Conservation (phyloP, 2,113 vertebrate species). For the Nothobranchius furzeri region DNA sequence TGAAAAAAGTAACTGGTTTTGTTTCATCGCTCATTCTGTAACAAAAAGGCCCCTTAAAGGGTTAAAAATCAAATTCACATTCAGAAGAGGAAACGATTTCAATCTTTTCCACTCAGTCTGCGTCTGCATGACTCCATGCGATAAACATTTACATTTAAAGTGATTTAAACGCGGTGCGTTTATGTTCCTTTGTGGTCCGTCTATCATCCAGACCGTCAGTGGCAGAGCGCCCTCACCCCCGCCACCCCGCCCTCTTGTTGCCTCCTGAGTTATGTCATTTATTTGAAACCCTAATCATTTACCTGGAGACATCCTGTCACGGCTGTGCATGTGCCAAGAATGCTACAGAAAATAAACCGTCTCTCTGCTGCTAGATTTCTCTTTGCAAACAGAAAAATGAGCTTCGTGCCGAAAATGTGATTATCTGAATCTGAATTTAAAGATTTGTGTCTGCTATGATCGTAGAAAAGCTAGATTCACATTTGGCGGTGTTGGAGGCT, state of each 20-base stretch:
- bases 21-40: not conserved
- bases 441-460: conserved; percentile 29
- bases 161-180: conserved; percentile 80
- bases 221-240: conserved; percentile 19
- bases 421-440: conserved; percentile 42
- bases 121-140: conserved; percentile 77
- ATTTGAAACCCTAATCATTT: conserved; percentile 82
- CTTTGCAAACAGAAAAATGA: conserved; percentile 38
- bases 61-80: conserved; percentile 58
- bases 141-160: conserved; percentile 85
- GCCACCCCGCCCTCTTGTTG: conserved; percentile 24
- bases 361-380: conserved; percentile 26
- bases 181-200: conserved; percentile 74
- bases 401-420: conserved; percentile 44
- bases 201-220: conserved; percentile 70
- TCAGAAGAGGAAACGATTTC: conserved; percentile 71
- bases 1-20: too few species aligned
- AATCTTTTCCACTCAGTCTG: conserved; percentile 63
- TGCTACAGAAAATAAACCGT: conserved; percentile 30
- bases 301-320: conserved; percentile 59
- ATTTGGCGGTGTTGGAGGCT: conserved; percentile 33
- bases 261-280: conserved; percentile 80
- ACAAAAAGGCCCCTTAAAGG: conserved; percentile 16
- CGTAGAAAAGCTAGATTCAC: conserved; percentile 32
- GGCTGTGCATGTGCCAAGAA: conserved; percentile 55